Conservation (phyloP, 2,888 invertebrate species). For the Metellina segmentata region DNA sequence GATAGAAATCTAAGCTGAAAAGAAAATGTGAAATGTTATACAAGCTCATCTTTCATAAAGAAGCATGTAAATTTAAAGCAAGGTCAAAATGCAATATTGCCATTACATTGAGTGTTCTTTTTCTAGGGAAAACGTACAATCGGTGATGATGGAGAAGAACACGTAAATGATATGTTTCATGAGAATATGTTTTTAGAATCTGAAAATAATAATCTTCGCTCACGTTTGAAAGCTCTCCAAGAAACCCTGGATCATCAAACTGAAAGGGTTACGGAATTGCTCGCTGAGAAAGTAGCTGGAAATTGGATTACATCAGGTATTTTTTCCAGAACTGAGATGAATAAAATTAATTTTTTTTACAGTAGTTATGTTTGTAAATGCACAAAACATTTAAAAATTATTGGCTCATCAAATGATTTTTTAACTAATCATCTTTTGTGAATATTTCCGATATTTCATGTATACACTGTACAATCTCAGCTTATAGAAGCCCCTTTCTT, state of each 20-base stretch:
- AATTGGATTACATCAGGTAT: conserved; percentile 83
- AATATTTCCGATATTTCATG: too few species aligned
- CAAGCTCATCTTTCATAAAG: too few species aligned
- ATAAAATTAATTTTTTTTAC: not conserved
- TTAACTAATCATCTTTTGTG: too few species aligned
- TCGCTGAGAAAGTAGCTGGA: conserved; percentile 89
- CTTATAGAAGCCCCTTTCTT: too few species aligned
- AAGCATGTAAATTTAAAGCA: too few species aligned
- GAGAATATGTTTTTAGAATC: conserved; percentile 95
- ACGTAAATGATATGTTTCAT: conserved; percentile 95
- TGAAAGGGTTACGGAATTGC: conserved; percentile 89
- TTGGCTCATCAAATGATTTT: not conserved
- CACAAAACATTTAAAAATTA: not conserved
- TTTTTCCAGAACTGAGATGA: not conserved
- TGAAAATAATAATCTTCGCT: conserved; percentile 92
- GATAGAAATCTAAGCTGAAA: too few species aligned
- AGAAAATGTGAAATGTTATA: too few species aligned
- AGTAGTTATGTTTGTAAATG: too few species aligned
- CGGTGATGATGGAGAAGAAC: conserved; percentile 91
- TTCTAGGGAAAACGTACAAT: conserved; percentile 91
- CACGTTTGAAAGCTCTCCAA: conserved; percentile 95
- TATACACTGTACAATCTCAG: too few species aligned
- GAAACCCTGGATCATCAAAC: conserved; percentile 94
- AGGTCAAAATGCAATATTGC: too few species aligned
- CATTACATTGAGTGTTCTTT: not conserved